Evolutionary conservation across 2,888 invertebrate species (phyloP).

Genomic region (Uloborus plumipes): DNA sequence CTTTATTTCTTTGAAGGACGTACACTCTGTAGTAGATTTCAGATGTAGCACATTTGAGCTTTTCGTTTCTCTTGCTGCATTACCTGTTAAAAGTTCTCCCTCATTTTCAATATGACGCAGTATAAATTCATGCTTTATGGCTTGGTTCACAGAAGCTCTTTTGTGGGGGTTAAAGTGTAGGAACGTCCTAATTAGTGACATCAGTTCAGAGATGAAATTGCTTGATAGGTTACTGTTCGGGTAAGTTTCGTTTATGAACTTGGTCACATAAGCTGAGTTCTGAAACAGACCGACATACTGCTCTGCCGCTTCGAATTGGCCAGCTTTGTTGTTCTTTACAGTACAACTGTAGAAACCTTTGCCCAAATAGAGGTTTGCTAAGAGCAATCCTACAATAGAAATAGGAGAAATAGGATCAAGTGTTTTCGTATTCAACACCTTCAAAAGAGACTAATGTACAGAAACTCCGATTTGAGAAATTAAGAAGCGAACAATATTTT

Average conservation of each 20-base stretch:
- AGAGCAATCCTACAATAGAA: slow-evolving; percentile 17
- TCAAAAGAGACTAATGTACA: too few relatives aligned
- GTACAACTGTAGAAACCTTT: slow-evolving; percentile 40
- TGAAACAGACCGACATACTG: slow-evolving; percentile 24
- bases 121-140: slow-evolving; percentile 11
- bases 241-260: slow-evolving; percentile 27
- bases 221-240: background rate
- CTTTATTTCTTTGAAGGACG: too few relatives aligned
- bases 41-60: too few relatives aligned
- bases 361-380: slow-evolving; percentile 36
- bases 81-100: too few relatives aligned
- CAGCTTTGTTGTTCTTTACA: slow-evolving; percentile 23
- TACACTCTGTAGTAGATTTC: too few relatives aligned
- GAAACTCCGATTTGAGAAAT: too few relatives aligned
- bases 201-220: background rate
- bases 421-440: too few relatives aligned
- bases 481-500: too few relatives aligned
- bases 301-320: slow-evolving; percentile 8
- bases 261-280: slow-evolving; percentile 9
- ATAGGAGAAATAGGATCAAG: background rate
- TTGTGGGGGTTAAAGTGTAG: slow-evolving; percentile 18
- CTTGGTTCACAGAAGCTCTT: slow-evolving; percentile 3
- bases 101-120: too few relatives aligned
- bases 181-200: slow-evolving; percentile 18
- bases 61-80: too few relatives aligned